Conservation (phyloP, 1,140 invertebrate genomes). For the Drosophila arizonae region DNA sequence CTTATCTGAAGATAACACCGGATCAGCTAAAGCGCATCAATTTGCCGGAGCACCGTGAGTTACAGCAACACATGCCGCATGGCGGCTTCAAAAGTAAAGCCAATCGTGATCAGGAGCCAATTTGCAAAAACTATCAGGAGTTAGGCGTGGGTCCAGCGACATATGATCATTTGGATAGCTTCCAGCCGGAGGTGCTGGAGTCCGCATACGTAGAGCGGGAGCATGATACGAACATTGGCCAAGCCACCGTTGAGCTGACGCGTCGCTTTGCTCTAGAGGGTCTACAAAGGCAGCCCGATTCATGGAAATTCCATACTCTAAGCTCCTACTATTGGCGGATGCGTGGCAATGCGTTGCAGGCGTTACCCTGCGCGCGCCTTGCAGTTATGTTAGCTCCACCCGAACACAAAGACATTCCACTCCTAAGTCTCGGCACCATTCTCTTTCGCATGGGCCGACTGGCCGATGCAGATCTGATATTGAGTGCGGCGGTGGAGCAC, state of each 20-base stretch:
- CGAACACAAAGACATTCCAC: slow-evolving; percentile 89
- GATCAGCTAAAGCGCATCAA: slow-evolving; percentile 68
- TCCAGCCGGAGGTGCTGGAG: slow-evolving; percentile 87
- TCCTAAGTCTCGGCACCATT: slow-evolving; percentile 92
- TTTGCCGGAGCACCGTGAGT: slow-evolving; percentile 57
- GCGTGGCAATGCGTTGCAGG: slow-evolving; percentile 89
- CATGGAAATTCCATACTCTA: slow-evolving; percentile 93
- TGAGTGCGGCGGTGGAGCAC: slow-evolving; percentile 91
- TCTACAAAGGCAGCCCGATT: slow-evolving; percentile 88
- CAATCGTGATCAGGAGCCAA: slow-evolving; percentile 83
- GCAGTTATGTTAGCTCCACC: slow-evolving; percentile 91
- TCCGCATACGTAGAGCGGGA: slow-evolving; percentile 86
- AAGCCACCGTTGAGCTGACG: slow-evolving; percentile 85
- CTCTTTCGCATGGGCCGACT: slow-evolving; percentile 89
- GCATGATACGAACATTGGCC: slow-evolving; percentile 87
- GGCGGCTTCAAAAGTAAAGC: slow-evolving; percentile 9
- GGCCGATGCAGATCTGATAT: slow-evolving; percentile 90
- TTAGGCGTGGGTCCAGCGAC: slow-evolving; percentile 83
- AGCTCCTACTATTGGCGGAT: slow-evolving; percentile 94
- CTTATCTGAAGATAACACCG: slow-evolving; percentile 65
- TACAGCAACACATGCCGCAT: slow-evolving; percentile 22
- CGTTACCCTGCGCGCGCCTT: slow-evolving; percentile 91
- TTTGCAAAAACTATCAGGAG: slow-evolving; percentile 85
- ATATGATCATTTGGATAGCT: slow-evolving; percentile 91
- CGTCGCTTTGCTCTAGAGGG: slow-evolving; percentile 83